Evolutionary conservation across 2,888 invertebrate species (phyloP), one percentile per base, ranked within the genome.

Genomic region (Harpalus rufipes): DNA sequence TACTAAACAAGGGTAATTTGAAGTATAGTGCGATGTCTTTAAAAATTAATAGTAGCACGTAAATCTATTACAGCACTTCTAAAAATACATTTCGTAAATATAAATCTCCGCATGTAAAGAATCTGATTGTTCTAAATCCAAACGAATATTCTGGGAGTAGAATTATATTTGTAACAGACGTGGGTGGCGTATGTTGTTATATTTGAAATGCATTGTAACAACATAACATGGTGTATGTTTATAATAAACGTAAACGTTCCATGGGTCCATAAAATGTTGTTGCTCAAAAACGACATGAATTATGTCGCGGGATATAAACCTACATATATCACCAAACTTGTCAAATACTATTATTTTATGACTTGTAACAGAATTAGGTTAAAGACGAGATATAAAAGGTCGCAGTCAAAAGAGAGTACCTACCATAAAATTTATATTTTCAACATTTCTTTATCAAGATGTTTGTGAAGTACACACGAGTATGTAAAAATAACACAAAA

Each of bases 231-330:
- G 14, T 39, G 39, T 41, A 72, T 72, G 68, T 72, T 41, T 72
- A 72, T 72, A 72, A 72, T 72, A 72, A 72, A 72, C 32, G 68
- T 39, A 72, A 72, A 72, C 41, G 68, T n/a, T 39, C 68, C 16
- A 72, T 72, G 39, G 39, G 18, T 39, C 68, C 14, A 72, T 72
- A 72, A 72, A 72, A 41, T 72, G 8, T 65, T 65, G 65, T 65
- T 65, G 68, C 39, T 41, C 16, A 41, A 72, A 72, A 72, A 72
- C n/a, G 65, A 25, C 32, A 72, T 72, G 16, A 72, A 72, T 39
- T 72, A 72, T 72, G 41, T 39, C 16, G 41, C 18, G n/a, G 18
- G 12, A 12, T 65, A 72, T 39, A 39, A 72, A 39, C 14, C 39
- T 0, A 72, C 63, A 65, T 72, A 18, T 72, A 14, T 16, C 41